Percentiles rank a stretch among this genome's conserved stretches.
Conservation (phyloP, 2,797 vertebrate species). For the Enteromius unitaeniatus region DNA sequence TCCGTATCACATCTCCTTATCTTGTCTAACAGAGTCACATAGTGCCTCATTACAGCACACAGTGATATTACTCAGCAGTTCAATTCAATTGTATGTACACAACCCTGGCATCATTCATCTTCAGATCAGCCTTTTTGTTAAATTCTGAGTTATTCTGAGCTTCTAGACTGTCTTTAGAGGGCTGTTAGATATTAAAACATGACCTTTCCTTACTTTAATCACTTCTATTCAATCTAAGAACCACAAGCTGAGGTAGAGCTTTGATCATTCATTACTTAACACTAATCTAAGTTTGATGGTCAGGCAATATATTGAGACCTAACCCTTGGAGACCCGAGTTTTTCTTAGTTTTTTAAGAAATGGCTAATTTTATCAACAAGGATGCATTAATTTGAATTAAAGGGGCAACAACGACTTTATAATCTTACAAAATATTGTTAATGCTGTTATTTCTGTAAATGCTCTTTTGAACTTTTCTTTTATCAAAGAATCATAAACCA, state of each 20-base stretch:
- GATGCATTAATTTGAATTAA: not conserved
- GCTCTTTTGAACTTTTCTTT: not conserved
- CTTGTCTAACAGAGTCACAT: slow-evolving; percentile 12
- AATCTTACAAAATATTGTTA: not conserved
- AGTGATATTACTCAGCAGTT: slow-evolving; percentile 4
- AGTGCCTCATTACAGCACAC: slow-evolving; percentile 21
- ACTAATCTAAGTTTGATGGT: not conserved
- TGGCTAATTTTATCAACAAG: not conserved
- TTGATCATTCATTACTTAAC: not conserved
- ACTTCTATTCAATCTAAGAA: slow-evolving; percentile 12
- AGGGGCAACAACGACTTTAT: not conserved
- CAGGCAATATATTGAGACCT: not conserved
- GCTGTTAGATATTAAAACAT: slow-evolving; percentile 8
- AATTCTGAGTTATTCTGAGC: not conserved
- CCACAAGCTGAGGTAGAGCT: not conserved
- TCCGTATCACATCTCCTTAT: not conserved
- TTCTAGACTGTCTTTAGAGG: not conserved
- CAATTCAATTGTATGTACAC: not conserved
- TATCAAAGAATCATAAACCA: not conserved
- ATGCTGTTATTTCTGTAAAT: not conserved
- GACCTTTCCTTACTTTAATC: not conserved
- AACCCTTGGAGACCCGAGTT: not conserved
- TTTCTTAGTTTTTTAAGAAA: not conserved
- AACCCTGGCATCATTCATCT: slow-evolving; percentile 14
- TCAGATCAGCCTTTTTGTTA: not conserved